Conservation (phyloP, 1,140 invertebrate species). For the Nasonia longicornis region DNA sequence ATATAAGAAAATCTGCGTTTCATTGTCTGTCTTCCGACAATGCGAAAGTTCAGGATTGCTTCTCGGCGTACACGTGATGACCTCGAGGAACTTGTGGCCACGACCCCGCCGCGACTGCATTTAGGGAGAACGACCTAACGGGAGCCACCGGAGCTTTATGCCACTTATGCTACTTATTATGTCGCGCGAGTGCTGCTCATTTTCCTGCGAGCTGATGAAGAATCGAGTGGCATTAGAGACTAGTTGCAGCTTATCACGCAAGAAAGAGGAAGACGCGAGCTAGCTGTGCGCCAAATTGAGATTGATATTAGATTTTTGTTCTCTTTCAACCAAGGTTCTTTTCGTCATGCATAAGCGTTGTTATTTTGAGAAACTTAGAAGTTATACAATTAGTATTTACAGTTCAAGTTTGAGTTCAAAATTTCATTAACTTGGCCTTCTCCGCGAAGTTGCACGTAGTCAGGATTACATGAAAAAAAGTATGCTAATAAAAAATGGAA, state of each 20-base stretch:
- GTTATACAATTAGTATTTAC: no score
- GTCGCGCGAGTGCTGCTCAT: not conserved
- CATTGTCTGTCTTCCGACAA: not conserved
- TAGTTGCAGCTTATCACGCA: not conserved
- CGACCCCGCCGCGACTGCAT: not conserved
- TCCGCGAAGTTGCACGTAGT: no score
- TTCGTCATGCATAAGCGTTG: not conserved
- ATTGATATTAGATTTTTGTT: conserved; percentile 2
- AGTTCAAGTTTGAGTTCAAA: no score
- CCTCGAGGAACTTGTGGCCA: not conserved
- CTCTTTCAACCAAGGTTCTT: not conserved
- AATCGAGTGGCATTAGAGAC: not conserved
- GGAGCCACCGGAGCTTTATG: not conserved
- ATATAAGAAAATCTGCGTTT: not conserved
- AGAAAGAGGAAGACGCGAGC: not conserved
- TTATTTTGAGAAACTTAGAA: no score
- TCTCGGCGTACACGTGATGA: not conserved
- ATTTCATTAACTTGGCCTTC: no score
- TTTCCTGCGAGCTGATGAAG: not conserved
- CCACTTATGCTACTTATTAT: not conserved
- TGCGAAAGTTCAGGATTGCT: not conserved
- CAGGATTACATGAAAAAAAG: no score
- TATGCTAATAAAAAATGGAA: no score
- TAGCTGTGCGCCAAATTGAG: not conserved
- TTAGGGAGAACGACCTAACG: not conserved